Evolutionary conservation across 2,797 vertebrate genomes (phyloP).

Genomic region (Odontamblyopus rebecca): DNA sequence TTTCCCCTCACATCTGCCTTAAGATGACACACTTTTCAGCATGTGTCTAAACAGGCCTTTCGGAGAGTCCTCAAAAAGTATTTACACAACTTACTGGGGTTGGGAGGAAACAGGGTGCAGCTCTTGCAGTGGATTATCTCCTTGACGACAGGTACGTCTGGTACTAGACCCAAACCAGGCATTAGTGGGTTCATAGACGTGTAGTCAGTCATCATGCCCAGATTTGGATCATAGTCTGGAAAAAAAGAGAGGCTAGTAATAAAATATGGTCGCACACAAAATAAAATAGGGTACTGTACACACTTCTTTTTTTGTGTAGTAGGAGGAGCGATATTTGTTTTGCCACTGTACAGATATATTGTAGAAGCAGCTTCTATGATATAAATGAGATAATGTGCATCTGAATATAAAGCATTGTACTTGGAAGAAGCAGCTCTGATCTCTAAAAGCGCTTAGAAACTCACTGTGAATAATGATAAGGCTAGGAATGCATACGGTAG

Average conservation of each 20-base stretch:
- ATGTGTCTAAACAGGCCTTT: background rate
- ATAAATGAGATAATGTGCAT: too few species aligned
- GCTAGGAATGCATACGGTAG: too few species aligned
- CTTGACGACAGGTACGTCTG: slow-evolving; percentile 88
- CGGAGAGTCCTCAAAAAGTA: background rate
- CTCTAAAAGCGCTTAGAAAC: too few species aligned
- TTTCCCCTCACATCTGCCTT: background rate
- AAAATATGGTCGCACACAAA: background rate
- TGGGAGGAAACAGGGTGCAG: slow-evolving; percentile 95
- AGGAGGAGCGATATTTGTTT: too few species aligned
- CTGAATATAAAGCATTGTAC: too few species aligned
- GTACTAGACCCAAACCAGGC: slow-evolving; percentile 88
- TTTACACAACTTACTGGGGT: slow-evolving; percentile 85
- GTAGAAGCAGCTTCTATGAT: too few species aligned
- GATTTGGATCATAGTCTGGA: slow-evolving; percentile 91
- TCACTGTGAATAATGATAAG: too few species aligned
- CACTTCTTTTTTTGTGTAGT: too few species aligned
- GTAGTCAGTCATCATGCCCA: slow-evolving; percentile 67
- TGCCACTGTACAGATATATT: too few species aligned
- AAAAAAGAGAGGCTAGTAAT: slow-evolving; percentile 3
- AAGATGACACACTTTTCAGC: background rate
- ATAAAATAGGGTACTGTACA: background rate
- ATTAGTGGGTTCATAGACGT: slow-evolving; percentile 92
- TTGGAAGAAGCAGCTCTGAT: too few species aligned
- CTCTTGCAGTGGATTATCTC: slow-evolving; percentile 98